Conservation (phyloP, 2,888 invertebrate species). For the Metopia argyrocephala region DNA sequence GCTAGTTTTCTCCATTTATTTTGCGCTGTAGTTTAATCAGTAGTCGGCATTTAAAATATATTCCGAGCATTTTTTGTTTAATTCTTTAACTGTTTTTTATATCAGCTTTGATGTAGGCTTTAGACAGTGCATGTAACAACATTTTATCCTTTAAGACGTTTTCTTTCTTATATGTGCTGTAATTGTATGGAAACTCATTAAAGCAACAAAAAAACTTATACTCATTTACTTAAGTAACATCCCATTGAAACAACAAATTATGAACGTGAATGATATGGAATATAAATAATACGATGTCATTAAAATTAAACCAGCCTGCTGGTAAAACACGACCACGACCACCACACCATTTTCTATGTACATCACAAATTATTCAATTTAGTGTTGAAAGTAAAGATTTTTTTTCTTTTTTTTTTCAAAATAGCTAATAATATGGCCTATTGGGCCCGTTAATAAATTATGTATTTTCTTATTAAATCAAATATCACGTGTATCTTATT, state of each 20-base stretch:
- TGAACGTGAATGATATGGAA: not conserved
- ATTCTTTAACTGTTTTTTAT: constrained; percentile 48
- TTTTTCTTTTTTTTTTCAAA: not conserved
- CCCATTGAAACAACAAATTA: not conserved
- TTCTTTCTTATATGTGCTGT: constrained; percentile 48
- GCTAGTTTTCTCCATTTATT: constrained; percentile 49
- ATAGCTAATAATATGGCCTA: not conserved
- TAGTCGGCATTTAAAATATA: constrained; percentile 3
- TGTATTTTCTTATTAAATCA: too few species aligned
- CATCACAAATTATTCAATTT: not conserved
- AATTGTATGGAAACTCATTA: constrained; percentile 51
- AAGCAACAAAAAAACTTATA: constrained; percentile 10
- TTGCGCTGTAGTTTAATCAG: constrained; percentile 20
- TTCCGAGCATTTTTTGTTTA: constrained; percentile 31
- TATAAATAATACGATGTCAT: not conserved
- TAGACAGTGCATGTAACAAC: constrained; percentile 30
- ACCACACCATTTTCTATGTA: not conserved
- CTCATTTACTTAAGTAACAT: not conserved
- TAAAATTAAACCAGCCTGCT: not conserved
- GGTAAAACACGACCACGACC: not conserved
- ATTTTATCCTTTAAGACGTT: constrained; percentile 47
- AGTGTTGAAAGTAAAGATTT: not conserved
- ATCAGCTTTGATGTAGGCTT: constrained; percentile 33
- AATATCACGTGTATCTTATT: constrained; percentile 4
- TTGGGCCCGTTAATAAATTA: constrained; percentile 1